These are phyloP conservation scores for Heterohyrax brucei DNA, from an alignment of 2,797 vertebrate genomes.

Conservation along the genomic window DNA sequence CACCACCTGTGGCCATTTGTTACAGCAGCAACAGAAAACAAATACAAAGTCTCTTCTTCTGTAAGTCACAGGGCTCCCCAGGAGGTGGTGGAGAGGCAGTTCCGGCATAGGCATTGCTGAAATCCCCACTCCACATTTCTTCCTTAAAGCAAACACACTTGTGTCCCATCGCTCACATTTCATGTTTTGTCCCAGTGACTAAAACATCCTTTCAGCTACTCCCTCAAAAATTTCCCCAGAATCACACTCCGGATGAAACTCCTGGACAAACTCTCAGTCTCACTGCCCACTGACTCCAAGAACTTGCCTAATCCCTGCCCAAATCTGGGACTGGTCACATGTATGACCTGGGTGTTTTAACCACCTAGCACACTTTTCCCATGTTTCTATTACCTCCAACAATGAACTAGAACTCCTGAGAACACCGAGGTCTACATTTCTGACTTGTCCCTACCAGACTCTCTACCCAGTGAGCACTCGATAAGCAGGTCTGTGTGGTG, in stretches of 20 bases:
- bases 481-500: background rate
- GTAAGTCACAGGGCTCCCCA: background rate
- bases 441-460: background rate
- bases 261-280: background rate
- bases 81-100: background rate
- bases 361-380: background rate
- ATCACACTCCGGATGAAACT: background rate
- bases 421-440: background rate
- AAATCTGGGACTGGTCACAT: background rate
- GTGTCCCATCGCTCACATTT: background rate
- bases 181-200: background rate
- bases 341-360: background rate
- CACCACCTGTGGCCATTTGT: background rate
- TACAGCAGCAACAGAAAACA: background rate
- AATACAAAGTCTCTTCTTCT: background rate
- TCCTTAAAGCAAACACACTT: background rate
- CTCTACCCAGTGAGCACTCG: background rate
- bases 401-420: background rate
- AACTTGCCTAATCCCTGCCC: too few species aligned
- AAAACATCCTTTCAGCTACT: background rate
- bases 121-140: background rate
- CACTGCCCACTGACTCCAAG: fast-evolving
- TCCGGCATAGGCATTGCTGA: background rate
- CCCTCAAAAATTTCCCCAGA: background rate
- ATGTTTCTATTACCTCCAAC: too few species aligned